Percentiles rank a stretch among this genome's conserved stretches.
Conservation (phyloP, 2,797 vertebrate species). For the Dendrocincla fuliginosa region DNA sequence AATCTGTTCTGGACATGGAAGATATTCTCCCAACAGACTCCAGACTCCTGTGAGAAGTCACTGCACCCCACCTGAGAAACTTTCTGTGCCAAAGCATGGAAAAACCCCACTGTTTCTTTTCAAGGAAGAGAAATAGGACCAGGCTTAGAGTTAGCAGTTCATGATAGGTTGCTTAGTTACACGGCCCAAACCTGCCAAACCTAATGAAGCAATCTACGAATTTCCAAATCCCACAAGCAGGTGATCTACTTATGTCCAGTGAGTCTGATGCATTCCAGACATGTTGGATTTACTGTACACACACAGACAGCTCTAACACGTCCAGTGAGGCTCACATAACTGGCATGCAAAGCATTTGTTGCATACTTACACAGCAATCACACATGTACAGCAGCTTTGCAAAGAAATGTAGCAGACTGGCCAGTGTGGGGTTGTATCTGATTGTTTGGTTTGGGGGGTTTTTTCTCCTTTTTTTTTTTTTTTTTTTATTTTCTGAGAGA, state of each 20-base stretch:
- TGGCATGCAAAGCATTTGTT: background rate
- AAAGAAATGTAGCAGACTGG: background rate
- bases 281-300: background rate
- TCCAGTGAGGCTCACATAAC: background rate
- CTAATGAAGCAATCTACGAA: background rate
- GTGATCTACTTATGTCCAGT: background rate
- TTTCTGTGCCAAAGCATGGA: background rate
- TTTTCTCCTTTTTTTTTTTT: background rate
- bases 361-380: background rate
- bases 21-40: background rate
- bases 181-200: background rate
- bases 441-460: background rate
- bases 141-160: background rate
- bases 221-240: background rate
- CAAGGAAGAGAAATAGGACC: background rate
- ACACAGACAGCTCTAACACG: background rate
- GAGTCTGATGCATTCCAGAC: background rate
- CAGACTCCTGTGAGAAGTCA: background rate
- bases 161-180: background rate
- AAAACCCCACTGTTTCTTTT: background rate
- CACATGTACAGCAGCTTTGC: background rate
- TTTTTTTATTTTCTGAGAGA: background rate
- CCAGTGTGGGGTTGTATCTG: background rate
- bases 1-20: background rate
- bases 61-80: background rate